These are phyloP conservation scores for Leptinotarsa haldemani DNA, from an alignment of 2,888 invertebrate species.

Conservation along the genomic window DNA sequence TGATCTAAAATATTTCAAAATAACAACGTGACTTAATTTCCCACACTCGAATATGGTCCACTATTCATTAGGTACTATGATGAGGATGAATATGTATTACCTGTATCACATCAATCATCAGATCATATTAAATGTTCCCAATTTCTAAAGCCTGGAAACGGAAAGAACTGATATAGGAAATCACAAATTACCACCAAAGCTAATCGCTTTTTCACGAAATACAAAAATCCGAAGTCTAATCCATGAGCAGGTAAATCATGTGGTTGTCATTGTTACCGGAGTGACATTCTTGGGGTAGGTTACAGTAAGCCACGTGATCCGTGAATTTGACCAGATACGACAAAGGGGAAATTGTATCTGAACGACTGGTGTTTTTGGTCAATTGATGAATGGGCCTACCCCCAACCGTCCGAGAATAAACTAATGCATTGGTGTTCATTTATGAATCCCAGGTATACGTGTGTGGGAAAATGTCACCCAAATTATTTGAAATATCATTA, in stretches of 20 bases:
- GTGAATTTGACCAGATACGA: conserved; percentile 38
- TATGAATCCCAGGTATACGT: conserved; percentile 52
- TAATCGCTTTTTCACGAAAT: conserved; percentile 52
- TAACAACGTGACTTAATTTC: not conserved
- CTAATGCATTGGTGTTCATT: conserved; percentile 60
- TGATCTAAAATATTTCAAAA: not conserved
- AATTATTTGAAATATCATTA: conserved; percentile 20
- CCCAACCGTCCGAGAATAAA: conserved; percentile 61
- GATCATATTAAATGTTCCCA: conserved; percentile 29
- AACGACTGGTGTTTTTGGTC: conserved; percentile 61
- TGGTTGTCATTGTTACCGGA: conserved; percentile 57
- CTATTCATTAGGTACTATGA: not conserved
- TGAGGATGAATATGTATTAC: conserved; percentile 13
- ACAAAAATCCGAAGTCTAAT: conserved; percentile 44
- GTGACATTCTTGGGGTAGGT: conserved; percentile 63
- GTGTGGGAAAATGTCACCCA: conserved; percentile 45
- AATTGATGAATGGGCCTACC: conserved; percentile 62
- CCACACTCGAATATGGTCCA: not conserved
- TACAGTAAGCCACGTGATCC: conserved; percentile 53
- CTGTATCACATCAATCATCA: conserved; percentile 37
- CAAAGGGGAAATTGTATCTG: conserved; percentile 32
- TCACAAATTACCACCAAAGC: conserved; percentile 51
- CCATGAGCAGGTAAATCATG: conserved; percentile 57
- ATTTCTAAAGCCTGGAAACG: conserved; percentile 39
- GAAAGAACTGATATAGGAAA: conserved; percentile 47